Evolutionary conservation across 2,888 invertebrate species (phyloP), one percentile per base, ranked within the genome.

Genomic region (Rhimphoctona megacephalus): DNA sequence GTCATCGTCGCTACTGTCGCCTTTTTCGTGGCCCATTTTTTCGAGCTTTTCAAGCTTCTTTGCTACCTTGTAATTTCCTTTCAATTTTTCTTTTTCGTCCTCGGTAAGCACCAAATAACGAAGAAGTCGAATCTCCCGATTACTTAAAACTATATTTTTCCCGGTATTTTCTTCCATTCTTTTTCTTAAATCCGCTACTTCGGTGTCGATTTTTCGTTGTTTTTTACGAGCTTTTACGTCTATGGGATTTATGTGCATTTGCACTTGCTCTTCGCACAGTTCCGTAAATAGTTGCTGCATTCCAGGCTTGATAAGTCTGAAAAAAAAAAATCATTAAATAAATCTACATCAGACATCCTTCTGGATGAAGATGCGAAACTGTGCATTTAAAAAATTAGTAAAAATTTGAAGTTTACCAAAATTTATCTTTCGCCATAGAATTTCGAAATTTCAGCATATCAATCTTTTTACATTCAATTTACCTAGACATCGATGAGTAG

Each of bases 1-100:
- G 78, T 97, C 97, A 2, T 97, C 97, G 90, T 97, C 97, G 83
- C 97, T 97, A 90, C 95, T 96, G 90, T 97, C 97, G 88, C 96
- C 96, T 89, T 95, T 95, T 85, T 97, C 97, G 91, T 97, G 97
- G 22, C 96, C 96, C 89, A 97, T 96, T 88, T 96, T 97, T 94
- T 98, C 98, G 88, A 98, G 95, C 94, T 98, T 98, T 92, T 98
- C 98, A 86, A 98, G 95, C 93, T 98, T 98, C 92, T 97, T 97
- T 0, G 98, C 98, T 86, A 98, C 98, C 95, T 98, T 98, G 92
- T 98, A 97, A 88, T 92, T 94, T 54, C 98, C 97, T 94, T 98
- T 98, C 25, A 98, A 95, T 93, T 98, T 98, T 90, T 98, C 98
- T 92, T 98, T 98, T 92, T 98, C 98, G 89, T 98, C 98, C 90